Evolutionary conservation across 2,888 invertebrate species (phyloP), one percentile per base, ranked within the genome.

Genomic region (Gerris lacustris): DNA sequence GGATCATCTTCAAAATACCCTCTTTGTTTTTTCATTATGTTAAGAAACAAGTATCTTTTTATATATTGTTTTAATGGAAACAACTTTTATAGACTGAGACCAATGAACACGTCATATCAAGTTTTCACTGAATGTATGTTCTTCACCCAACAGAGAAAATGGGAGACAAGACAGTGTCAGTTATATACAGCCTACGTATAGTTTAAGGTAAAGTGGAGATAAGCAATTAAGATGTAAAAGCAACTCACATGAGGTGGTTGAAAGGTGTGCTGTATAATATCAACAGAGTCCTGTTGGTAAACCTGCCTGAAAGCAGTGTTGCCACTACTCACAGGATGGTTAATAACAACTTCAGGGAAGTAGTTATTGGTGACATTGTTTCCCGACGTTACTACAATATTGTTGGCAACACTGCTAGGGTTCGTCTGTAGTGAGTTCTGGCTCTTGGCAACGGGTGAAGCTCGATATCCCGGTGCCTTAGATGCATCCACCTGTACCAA

Each of bases 401-500:
- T 9, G 55, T 55, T 55, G 55, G 55, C 55, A 11, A 55, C 55
- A 55, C 55, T 55, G 5, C 55, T 55, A 2, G 11, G 55, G 55
- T 55, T 15, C 15, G 55, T 9, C 15, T 55, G 55, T 11, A 55
- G 55, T 11, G 11, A 11, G 11, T 55, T 9, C 15, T 55, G 55
- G 15, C 55, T 71, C 69, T 74, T 74, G 18, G 87, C 87, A 5
- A 88, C 88, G 0, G 92, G 92, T 68, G 85, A 88, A 69, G 90
- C 92, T 77, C 94, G 86, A 80, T 94, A 95, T 0, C 94, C 94
- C 0, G 94, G 94, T 72, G 94, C 94, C 81, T 94, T 95, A 67
- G 92, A 88, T 6, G 90, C 91, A 82, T 94, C 94, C 73, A 88
- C 92, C 83, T 88, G 82, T 43, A 72, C 31, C 31, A 44, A 66